Evolutionary conservation across 2,888 invertebrate genomes (phyloP), one percentile per base, ranked within the genome.

Genomic region (Trypoxylon attenuatum): DNA sequence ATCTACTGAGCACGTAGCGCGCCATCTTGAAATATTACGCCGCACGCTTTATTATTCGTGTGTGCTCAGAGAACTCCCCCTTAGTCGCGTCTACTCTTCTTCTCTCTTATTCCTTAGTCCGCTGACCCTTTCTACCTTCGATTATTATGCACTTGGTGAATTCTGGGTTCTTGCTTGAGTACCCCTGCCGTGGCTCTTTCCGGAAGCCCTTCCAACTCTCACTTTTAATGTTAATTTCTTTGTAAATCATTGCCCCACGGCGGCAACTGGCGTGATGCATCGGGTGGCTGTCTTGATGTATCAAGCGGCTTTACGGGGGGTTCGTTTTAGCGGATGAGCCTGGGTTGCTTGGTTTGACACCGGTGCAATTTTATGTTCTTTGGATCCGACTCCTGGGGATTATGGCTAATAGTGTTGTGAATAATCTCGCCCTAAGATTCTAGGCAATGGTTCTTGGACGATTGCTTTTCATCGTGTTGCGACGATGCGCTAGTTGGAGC

Each of bases 1-100:
- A 82, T 83, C 81, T 79, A 73, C 76, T 74, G 77, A 75, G 78
- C 76, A 78, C 77, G 78, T 78, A 78, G 71, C 73, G 71, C 78
- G 79, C 81, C 78, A 81, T 81, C 76, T 78, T 80, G 79, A 81
- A 79, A 80, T 80, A 81, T 81, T 80, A 80, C 77, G 76, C 77
- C 76, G 76, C 70, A 63, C 76, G 78, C 73, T 74, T 81, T 79
- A 73, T 74, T 76, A 76, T 77, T 74, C 70, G 69, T 62, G 70
- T 71, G 68, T 58, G 69, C 62, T 59, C 69, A n/a, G 69, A 71
- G 69, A 63, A 22, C 69, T 69, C 63, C 57, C 62, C 52, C 58
- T n/a, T n/a, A n/a, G n/a, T 57, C 65, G 58, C 59, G 59, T 55
- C 53, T 59, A 52, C 66, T 43, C 45, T 15, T 38, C 43, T 8